Evolutionary conservation across 2,888 invertebrate species (phyloP), one percentile per base, ranked within the genome.

Genomic region (Drosophila formosana): DNA sequence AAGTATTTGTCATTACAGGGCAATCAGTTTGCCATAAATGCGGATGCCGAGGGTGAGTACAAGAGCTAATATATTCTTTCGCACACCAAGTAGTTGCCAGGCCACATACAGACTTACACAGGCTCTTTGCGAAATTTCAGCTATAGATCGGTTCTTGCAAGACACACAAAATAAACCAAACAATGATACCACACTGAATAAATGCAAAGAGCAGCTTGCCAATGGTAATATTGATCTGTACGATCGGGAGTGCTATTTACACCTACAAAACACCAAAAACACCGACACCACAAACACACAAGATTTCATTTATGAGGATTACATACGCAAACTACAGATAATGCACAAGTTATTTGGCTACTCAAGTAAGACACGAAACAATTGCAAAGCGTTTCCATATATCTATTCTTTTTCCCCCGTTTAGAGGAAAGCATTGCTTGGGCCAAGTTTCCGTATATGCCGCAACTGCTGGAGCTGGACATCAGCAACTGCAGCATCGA

Each of bases 401-500:
- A 3, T n/a, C 45, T 11, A 11, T 46, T n/a, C n/a, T 6, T 18
- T 46, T 37, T 11, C 4, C 13, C 18, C 3, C 18, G 7, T 43
- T 6, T 53, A 80, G 80, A 73, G 3, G 61, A 77, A 13, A 78
- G 76, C 9, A 81, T 87, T 51, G 80, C 80, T 4, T 92, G 92
- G 91, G 89, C 92, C 2, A 81, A 75, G 7, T 93, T 93, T 75
- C 93, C 93, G 0, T 34, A 62, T 6, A 66, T 95, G 73, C 78
- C 89, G 0, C 80, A 81, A 0, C 90, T 95, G 0, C 82, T 88
- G 46, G 94, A 95, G 68, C 80, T 95, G n/a, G 95, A 95, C 71
- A 90, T 95, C 0, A 92, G 94, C 64, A 90, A 93, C 0, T 95
- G 95, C 71, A 91, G 92, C 25, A 95, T 95, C 26, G 91, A 93